Conservation (phyloP, 2,888 invertebrate species). For the Lutraria lutraria region DNA sequence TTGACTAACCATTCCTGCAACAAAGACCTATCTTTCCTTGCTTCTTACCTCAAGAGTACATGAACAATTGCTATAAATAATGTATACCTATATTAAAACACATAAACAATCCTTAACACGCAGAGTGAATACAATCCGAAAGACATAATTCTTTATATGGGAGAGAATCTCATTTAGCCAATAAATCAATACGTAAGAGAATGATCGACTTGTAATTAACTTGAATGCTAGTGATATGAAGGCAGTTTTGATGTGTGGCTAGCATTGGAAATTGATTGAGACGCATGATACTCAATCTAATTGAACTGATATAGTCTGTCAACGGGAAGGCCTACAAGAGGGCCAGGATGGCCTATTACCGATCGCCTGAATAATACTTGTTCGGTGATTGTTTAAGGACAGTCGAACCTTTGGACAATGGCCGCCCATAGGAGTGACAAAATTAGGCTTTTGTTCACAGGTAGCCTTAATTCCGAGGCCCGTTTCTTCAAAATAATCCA, state of each 20-base stretch:
- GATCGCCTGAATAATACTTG: too few species aligned
- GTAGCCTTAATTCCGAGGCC: too few species aligned
- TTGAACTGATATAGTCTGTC: constrained; percentile 7
- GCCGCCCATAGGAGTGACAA: too few species aligned
- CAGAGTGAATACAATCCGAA: neutral
- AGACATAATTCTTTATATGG: constrained; percentile 2
- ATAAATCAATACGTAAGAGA: constrained; percentile 19
- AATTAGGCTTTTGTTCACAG: too few species aligned
- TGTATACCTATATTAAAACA: neutral
- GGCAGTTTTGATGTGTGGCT: neutral
- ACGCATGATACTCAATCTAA: neutral
- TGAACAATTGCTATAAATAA: too few species aligned
- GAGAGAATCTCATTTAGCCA: constrained; percentile 5
- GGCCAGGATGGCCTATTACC: neutral
- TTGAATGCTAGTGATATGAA: neutral
- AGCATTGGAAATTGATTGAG: neutral
- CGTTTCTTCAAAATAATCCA: too few species aligned
- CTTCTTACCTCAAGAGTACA: too few species aligned
- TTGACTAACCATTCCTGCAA: too few species aligned
- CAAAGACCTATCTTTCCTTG: too few species aligned
- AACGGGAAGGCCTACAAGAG: neutral
- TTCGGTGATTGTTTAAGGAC: too few species aligned
- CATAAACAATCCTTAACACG: neutral
- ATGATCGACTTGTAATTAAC: constrained; percentile 1
- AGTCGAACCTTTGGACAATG: too few species aligned